Evolutionary conservation across 2,888 invertebrate species (phyloP), one percentile per base, ranked within the genome.

Genomic region (Parochlus steinenii): DNA sequence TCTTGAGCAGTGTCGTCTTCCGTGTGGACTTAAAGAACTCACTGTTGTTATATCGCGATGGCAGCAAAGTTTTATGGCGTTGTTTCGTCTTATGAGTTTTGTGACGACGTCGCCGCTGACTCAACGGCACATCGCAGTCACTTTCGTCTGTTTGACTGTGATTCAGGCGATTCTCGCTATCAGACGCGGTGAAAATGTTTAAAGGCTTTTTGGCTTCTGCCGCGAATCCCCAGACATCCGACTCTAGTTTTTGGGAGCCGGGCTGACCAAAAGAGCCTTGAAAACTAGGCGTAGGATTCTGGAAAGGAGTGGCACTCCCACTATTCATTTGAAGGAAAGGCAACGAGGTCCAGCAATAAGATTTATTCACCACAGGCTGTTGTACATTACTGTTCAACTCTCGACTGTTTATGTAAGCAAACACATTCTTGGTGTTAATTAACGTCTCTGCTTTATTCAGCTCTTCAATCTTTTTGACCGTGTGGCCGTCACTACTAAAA

Each of bases 171-270:
- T 19, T 25, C 39, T 22, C 19, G 27, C 25, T 16, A 40, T 39
- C 19, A 10, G 33, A 34, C 27, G 22, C 43, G 45, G 45, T 44
- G 5, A 43, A 42, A 31, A 62, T 63, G 45, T 60, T 60, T 15
- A 54, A 51, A 22, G 56, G 52, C 43, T 68, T 69, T 45, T 64
- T 67, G 15, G 69, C 69, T 42, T 69, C 69, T 16, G 69, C 69
- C 5, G 69, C 69, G 53, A 69, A 69, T 2, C 69, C 69, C 69
- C 69, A 69, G 31, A 28, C 33, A n/a, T 33, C 33, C n/a, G 5
- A 24, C 4, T 36, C 30, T n/a, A 16, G 20, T 30, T 12, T 18
- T 4, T 15, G 7, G 11, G 22, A 18, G n/a, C n/a, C n/a, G n/a
- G n/a, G n/a, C 24, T 11, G 14, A 12, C 34, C 34, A 15, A 34